A percentile compares a stretch with the other conserved stretches of the same genome.
These are phyloP conservation scores for Periphyllus acericola DNA, from an alignment of 2,888 invertebrate genomes.

Conservation along the genomic window DNA sequence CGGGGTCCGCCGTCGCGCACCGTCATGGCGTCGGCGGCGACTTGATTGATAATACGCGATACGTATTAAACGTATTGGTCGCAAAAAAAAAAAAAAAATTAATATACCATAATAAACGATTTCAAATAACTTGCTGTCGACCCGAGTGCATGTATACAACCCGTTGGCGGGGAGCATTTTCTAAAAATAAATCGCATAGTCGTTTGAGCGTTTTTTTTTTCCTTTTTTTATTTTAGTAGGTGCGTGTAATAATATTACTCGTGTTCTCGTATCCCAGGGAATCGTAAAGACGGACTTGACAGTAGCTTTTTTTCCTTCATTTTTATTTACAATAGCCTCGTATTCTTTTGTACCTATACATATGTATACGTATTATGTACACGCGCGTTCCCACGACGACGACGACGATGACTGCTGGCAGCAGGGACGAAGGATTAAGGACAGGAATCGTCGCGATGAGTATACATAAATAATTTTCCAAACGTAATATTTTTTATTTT, in stretches of 20 bases:
- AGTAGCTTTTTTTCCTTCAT: too few species aligned
- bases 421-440: neutral
- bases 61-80: neutral
- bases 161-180: neutral
- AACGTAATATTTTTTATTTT: neutral
- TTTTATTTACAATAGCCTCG: too few species aligned
- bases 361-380: too few species aligned
- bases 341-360: too few species aligned
- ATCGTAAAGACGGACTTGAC: too few species aligned
- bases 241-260: too few species aligned
- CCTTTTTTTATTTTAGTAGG: too few species aligned
- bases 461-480: slow-evolving; percentile 23
- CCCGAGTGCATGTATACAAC: too few species aligned
- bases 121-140: too few species aligned
- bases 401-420: neutral
- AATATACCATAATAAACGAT: neutral
- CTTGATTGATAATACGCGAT: slow-evolving; percentile 4
- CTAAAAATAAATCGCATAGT: too few species aligned
- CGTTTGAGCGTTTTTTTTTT: too few species aligned
- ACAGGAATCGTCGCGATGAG: neutral
- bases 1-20: neutral
- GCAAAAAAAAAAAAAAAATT: neutral
- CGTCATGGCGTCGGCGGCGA: slow-evolving; percentile 29
- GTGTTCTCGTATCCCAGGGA: too few species aligned
- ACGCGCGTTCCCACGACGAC: neutral